phyloP scores from a whole-genome alignment of 2,888 invertebrate genomes.

The Luperina nickerlii region DNA sequence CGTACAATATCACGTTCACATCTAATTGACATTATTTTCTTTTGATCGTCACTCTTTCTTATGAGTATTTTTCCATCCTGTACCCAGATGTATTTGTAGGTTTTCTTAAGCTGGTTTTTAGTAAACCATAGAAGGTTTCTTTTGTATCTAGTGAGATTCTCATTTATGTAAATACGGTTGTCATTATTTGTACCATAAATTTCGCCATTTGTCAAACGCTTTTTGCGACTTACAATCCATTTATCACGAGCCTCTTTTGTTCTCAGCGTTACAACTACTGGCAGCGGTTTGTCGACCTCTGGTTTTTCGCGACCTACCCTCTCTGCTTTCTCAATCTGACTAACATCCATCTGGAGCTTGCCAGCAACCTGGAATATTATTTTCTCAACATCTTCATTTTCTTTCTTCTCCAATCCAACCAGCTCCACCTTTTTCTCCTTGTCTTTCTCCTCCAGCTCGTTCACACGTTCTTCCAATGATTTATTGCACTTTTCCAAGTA shows the following conservation, averaged over 20 bases:
- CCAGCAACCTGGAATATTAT: neutral
- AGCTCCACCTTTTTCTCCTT: slow-evolving; percentile 18
- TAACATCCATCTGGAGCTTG: slow-evolving; percentile 7
- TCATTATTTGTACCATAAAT: neutral
- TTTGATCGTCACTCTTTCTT: too few relatives aligned
- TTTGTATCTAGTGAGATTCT: too few relatives aligned
- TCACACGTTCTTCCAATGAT: slow-evolving; percentile 28
- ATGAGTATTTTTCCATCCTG: too few relatives aligned
- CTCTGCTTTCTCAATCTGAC: slow-evolving; percentile 19
- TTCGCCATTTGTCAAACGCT: slow-evolving; percentile 18
- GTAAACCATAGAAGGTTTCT: too few relatives aligned
- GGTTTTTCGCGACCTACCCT: slow-evolving; percentile 31
- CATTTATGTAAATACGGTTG: too few relatives aligned
- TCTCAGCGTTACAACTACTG: slow-evolving; percentile 9
- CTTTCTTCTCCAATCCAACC: slow-evolving; percentile 10
- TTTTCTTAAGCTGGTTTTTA: too few relatives aligned
- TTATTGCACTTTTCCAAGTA: slow-evolving; percentile 26
- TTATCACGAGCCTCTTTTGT: slow-evolving; percentile 13
- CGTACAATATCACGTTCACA: too few relatives aligned
- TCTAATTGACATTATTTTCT: too few relatives aligned
- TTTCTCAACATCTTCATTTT: neutral
- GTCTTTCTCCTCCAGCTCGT: slow-evolving; percentile 19
- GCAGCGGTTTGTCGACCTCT: neutral
- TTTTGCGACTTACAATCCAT: slow-evolving; percentile 14
- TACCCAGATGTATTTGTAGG: too few relatives aligned